Conservation (phyloP, 2,888 invertebrate species). For the Trichacis sp. region DNA sequence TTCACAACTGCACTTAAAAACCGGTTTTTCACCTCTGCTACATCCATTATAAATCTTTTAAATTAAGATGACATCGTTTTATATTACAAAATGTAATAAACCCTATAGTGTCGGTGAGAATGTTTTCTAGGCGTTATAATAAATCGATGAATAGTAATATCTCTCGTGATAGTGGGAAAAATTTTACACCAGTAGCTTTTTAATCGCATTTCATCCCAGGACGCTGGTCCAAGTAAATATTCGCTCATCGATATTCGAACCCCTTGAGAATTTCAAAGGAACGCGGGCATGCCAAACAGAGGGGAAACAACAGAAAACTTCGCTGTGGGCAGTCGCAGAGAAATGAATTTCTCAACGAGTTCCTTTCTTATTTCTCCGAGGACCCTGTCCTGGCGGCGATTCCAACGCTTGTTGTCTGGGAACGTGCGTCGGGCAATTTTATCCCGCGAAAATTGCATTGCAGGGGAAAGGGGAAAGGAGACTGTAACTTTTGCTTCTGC, state of each 20-base stretch:
- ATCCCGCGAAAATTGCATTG: conserved; percentile 53
- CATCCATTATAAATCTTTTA: too few relatives aligned
- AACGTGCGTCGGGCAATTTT: conserved; percentile 46
- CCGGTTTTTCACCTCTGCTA: too few relatives aligned
- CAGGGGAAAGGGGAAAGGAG: too few relatives aligned
- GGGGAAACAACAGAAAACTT: conserved; percentile 23
- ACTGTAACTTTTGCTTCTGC: too few relatives aligned
- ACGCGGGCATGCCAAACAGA: conserved; percentile 20
- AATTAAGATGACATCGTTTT: too few relatives aligned
- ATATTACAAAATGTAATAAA: too few relatives aligned
- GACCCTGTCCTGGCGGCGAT: conserved; percentile 42
- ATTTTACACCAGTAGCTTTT: too few relatives aligned
- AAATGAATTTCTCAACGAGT: conserved; percentile 50
- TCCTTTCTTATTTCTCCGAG: conserved; percentile 54
- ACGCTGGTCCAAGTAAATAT: not conserved
- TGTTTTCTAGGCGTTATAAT: too few relatives aligned
- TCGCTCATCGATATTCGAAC: not conserved
- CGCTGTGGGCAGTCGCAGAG: conserved; percentile 15
- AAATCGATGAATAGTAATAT: too few relatives aligned
- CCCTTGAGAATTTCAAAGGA: not conserved
- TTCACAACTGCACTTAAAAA: too few relatives aligned
- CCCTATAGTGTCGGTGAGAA: too few relatives aligned
- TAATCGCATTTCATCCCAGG: not conserved
- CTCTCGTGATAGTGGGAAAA: too few relatives aligned
- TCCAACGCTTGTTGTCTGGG: conserved; percentile 25